Evolutionary conservation across 2,888 invertebrate genomes (phyloP).

Genomic region (Criorhina ranunculi): DNA sequence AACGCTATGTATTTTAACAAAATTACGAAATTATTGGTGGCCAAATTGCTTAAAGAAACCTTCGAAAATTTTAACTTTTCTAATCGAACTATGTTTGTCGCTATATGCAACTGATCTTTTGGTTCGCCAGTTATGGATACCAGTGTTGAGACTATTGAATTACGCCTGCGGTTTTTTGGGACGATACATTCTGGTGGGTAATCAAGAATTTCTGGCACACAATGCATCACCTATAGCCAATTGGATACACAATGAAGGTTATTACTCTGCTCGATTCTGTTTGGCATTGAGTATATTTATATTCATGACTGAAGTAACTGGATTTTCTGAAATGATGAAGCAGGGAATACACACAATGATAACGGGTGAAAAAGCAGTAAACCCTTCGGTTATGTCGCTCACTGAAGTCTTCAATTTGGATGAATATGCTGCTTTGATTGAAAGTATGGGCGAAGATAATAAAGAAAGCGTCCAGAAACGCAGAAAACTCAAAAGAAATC

Average conservation of each 20-base stretch:
- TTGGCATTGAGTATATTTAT: constrained; percentile 73
- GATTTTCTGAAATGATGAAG: constrained; percentile 20
- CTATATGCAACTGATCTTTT: constrained; percentile 78
- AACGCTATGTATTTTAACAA: constrained; percentile 77
- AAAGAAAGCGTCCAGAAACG: background rate
- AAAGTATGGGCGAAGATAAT: constrained; percentile 1
- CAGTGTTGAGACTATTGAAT: constrained; percentile 77
- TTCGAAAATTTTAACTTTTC: constrained; percentile 71
- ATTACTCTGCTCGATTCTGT: constrained; percentile 78
- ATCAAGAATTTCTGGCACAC: constrained; percentile 72
- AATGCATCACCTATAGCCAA: constrained; percentile 72
- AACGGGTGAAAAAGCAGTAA: background rate
- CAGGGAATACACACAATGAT: background rate
- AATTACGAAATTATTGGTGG: constrained; percentile 77
- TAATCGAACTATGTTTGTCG: constrained; percentile 77
- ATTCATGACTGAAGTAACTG: constrained; percentile 67
- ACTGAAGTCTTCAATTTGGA: constrained; percentile 4
- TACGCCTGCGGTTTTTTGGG: constrained; percentile 76
- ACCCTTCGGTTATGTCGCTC: background rate
- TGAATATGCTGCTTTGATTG: constrained; percentile 23
- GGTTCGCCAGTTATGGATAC: constrained; percentile 79
- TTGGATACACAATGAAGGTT: constrained; percentile 79
- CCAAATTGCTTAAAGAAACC: constrained; percentile 73
- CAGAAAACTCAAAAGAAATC: background rate
- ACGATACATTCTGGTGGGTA: constrained; percentile 75